Conservation (phyloP, 2,888 invertebrate species). For the Pristionchus exspectatus region DNA sequence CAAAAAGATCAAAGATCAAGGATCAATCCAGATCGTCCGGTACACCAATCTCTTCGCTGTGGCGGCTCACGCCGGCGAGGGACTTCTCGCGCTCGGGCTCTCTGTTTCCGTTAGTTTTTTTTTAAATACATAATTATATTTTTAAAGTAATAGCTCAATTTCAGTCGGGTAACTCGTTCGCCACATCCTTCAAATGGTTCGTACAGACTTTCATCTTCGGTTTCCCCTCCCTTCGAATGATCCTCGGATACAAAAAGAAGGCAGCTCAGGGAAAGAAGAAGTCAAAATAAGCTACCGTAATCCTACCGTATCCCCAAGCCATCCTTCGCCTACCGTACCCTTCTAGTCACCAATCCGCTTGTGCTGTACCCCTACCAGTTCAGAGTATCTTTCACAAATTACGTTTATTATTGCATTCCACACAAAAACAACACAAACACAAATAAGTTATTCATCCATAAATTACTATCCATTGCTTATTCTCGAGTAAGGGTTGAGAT, state of each 20-base stretch:
- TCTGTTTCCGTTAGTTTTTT: slow-evolving; percentile 57
- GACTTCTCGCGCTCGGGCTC: slow-evolving; percentile 68
- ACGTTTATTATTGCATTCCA: background rate
- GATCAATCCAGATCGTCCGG: slow-evolving; percentile 20
- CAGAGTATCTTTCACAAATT: slow-evolving; percentile 16
- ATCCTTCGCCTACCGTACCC: background rate
- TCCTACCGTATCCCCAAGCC: background rate
- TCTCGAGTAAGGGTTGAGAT: slow-evolving; percentile 14
- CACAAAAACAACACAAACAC: slow-evolving; percentile 26
- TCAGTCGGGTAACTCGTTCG: slow-evolving; percentile 57
- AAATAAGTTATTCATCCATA: slow-evolving; percentile 13
- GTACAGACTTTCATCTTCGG: slow-evolving; percentile 75
- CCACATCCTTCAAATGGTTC: slow-evolving; percentile 74
- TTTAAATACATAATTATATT: background rate
- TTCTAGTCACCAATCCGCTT: background rate
- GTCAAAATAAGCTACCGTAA: slow-evolving; percentile 23
- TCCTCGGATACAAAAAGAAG: slow-evolving; percentile 40
- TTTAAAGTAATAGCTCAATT: background rate
- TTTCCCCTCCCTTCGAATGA: slow-evolving; percentile 69
- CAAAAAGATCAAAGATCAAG: slow-evolving; percentile 4
- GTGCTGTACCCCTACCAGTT: background rate
- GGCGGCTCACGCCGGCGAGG: slow-evolving; percentile 72
- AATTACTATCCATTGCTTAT: slow-evolving; percentile 24
- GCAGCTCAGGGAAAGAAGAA: slow-evolving; percentile 15
- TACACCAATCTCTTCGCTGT: slow-evolving; percentile 69